phyloP scores from a whole-genome alignment of 1,140 invertebrate species.

The Doryteuthis pealeii region DNA sequence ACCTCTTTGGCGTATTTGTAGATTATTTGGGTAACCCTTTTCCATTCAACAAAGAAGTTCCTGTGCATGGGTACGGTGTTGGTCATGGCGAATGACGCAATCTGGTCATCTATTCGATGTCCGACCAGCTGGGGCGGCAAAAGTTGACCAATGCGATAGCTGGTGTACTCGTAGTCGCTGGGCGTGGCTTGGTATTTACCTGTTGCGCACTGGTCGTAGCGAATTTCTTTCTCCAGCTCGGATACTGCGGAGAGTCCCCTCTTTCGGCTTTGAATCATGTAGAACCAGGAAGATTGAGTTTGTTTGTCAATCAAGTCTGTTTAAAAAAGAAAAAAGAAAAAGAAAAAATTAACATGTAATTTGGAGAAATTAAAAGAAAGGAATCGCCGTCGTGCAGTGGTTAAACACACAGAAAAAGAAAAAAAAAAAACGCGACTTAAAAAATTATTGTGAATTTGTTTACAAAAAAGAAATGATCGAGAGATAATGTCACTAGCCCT shows the following conservation, averaged over 20 bases:
- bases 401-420: too few species aligned
- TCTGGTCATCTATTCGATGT: conserved; percentile 25
- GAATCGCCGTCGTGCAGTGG: too few species aligned
- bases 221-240: conserved; percentile 19
- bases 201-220: conserved; percentile 22
- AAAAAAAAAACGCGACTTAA: too few species aligned
- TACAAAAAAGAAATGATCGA: too few species aligned
- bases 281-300: conserved; percentile 23
- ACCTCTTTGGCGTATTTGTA: conserved; percentile 34
- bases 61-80: conserved; percentile 41
- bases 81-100: conserved; percentile 41
- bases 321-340: conserved; percentile 5
- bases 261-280: conserved; percentile 18
- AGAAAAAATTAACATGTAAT: neutral
- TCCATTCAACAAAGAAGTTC: conserved; percentile 37
- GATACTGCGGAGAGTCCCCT: conserved; percentile 20
- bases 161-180: conserved; percentile 28
- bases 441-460: too few species aligned
- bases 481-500: too few species aligned
- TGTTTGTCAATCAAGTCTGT: conserved; percentile 23
- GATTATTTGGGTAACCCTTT: conserved; percentile 24
- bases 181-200: conserved; percentile 31
- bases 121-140: conserved; percentile 35
- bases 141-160: conserved; percentile 35
- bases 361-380: too few species aligned